Conservation (phyloP, 64 coral and sea anemone genomes). For the Astreopora myriophthalma region DNA sequence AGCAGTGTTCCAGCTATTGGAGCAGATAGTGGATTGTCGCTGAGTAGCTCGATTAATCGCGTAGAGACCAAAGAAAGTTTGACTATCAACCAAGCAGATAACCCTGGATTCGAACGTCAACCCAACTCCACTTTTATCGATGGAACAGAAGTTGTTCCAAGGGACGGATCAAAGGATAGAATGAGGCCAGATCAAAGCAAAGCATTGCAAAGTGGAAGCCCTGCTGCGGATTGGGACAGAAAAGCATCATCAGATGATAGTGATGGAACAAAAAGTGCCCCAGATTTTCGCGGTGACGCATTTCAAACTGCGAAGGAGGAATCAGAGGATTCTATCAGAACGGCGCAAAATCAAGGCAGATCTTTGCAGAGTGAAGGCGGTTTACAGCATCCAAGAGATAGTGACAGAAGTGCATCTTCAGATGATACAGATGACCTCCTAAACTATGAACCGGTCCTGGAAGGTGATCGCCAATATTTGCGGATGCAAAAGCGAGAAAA, state of each 20-base stretch:
- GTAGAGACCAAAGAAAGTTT: neutral
- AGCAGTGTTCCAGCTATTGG: neutral
- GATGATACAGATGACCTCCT: constrained; percentile 92
- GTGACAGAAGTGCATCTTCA: constrained; percentile 39
- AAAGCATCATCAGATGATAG: constrained; percentile 64
- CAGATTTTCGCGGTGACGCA: neutral
- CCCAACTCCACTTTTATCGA: neutral
- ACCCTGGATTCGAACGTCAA: neutral
- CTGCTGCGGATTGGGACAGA: neutral
- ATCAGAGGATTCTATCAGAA: neutral
- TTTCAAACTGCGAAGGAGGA: neutral
- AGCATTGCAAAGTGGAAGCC: neutral
- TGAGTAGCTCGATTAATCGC: neutral
- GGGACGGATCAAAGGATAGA: neutral
- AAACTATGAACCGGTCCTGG: constrained; percentile 78
- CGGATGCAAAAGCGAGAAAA: neutral
- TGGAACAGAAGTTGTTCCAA: neutral
- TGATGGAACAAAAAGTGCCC: constrained; percentile 8
- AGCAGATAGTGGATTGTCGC: neutral
- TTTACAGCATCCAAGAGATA: neutral
- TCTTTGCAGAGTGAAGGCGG: neutral
- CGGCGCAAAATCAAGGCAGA: neutral
- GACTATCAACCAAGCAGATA: neutral
- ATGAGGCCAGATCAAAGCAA: neutral
- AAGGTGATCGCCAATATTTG: constrained; percentile 77